Conservation (phyloP, 2,888 invertebrate species). For the Mesochorus sp. region DNA sequence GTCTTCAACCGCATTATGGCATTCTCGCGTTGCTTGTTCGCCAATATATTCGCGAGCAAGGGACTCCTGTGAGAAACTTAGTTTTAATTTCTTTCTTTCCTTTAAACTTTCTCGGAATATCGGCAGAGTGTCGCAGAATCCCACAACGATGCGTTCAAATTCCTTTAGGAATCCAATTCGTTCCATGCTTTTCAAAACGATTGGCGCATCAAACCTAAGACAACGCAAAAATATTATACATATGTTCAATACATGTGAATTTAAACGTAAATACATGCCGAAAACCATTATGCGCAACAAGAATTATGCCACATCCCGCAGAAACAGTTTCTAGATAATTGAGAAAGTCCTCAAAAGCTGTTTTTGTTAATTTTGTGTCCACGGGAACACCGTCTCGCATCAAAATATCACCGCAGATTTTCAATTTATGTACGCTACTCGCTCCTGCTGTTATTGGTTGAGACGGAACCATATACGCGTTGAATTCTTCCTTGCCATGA, state of each 20-base stretch:
- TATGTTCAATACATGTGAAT: too few relatives aligned
- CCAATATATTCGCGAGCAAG: not conserved
- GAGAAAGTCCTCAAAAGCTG: not conserved
- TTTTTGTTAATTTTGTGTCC: not conserved
- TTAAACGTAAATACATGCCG: not conserved
- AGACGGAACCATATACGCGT: not conserved
- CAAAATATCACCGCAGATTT: not conserved
- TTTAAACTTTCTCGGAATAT: not conserved
- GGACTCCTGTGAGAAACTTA: not conserved
- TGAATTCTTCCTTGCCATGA: not conserved
- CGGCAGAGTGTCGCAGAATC: slow-evolving; percentile 24
- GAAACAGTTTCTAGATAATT: not conserved
- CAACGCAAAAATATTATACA: too few relatives aligned
- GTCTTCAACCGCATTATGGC: not conserved
- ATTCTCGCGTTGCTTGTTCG: not conserved
- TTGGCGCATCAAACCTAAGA: slow-evolving; percentile 34
- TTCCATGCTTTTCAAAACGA: slow-evolving; percentile 13
- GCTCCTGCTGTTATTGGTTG: slow-evolving; percentile 9
- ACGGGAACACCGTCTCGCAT: not conserved
- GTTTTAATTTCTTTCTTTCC: not conserved
- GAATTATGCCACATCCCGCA: not conserved
- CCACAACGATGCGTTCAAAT: slow-evolving; percentile 8
- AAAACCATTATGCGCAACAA: slow-evolving; percentile 4
- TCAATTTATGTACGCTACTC: slow-evolving; percentile 2
- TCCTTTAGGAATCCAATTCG: slow-evolving; percentile 12